A percentile compares a stretch with the other conserved stretches of the same genome.
These are phyloP conservation scores for Matsumurasca onukii DNA, from an alignment of 1,140 invertebrate species.

Conservation along the genomic window DNA sequence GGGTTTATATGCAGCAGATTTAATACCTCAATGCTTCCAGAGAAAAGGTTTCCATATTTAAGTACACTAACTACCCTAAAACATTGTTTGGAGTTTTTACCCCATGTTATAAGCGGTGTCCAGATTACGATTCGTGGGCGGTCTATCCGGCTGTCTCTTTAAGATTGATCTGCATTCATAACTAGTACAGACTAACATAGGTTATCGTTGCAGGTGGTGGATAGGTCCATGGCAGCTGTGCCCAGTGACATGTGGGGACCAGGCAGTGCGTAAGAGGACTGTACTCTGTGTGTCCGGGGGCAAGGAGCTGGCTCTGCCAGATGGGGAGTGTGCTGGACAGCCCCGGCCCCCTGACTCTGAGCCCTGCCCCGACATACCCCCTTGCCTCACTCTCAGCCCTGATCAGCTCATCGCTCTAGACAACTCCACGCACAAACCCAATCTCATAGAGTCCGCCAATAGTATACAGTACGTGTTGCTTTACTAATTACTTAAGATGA, in stretches of 20 bases:
- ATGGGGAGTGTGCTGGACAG: slow-evolving; percentile 61
- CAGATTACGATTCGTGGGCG: too few relatives aligned
- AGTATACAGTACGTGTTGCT: too few relatives aligned
- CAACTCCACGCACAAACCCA: neutral
- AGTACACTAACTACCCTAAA: too few relatives aligned
- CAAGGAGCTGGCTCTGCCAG: slow-evolving; percentile 64
- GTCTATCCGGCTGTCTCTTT: too few relatives aligned
- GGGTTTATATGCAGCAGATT: too few relatives aligned
- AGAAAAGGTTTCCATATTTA: too few relatives aligned
- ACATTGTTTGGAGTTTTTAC: too few relatives aligned
- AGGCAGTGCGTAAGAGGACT: slow-evolving; percentile 57
- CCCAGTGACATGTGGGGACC: slow-evolving; percentile 68
- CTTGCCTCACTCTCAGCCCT: slow-evolving; percentile 53
- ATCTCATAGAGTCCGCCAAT: neutral
- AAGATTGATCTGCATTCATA: too few relatives aligned
- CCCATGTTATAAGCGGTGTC: too few relatives aligned
- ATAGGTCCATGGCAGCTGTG: slow-evolving; percentile 81
- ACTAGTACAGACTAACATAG: too few relatives aligned
- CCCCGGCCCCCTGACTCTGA: slow-evolving; percentile 61
- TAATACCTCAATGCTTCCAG: too few relatives aligned
- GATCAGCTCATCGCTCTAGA: neutral
- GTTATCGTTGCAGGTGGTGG: slow-evolving; percentile 68
- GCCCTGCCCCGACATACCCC: slow-evolving; percentile 60
- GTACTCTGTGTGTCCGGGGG: slow-evolving; percentile 69
- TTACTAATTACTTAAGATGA: too few relatives aligned